phyloP scores from a whole-genome alignment of 2,113 vertebrate genomes.

The Tetrax tetrax region DNA sequence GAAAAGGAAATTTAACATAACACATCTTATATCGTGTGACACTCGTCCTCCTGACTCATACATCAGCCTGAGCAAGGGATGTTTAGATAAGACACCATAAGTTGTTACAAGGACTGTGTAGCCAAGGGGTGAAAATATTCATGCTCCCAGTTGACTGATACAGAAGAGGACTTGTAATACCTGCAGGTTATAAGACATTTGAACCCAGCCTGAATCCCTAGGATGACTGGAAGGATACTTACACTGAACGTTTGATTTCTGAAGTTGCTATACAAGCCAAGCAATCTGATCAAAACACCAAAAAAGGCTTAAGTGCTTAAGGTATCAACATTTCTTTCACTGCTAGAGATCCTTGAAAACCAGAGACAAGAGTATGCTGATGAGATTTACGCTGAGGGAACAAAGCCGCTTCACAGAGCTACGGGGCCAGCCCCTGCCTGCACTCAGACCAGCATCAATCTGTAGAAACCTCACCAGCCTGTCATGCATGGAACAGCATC shows the following conservation, averaged over 20 bases:
- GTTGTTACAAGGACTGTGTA: not conserved
- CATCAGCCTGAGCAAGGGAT: not conserved
- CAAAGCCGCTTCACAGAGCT: not conserved
- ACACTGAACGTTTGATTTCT: not conserved
- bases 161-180: not conserved
- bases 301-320: slow-evolving; percentile 27
- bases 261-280: not conserved
- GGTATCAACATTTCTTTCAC: slow-evolving; percentile 29
- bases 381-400: slow-evolving; percentile 14
- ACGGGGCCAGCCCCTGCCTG: not conserved
- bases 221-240: slow-evolving; percentile 14
- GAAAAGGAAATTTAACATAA: not conserved
- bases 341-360: not conserved
- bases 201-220: not conserved
- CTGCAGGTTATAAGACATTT: not conserved
- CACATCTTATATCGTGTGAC: not conserved
- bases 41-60: not conserved
- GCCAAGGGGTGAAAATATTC: not conserved
- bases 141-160: not conserved
- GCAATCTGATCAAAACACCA: slow-evolving; percentile 33
- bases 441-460: not conserved
- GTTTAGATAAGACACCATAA: not conserved
- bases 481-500: not conserved
- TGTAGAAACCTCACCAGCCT: not conserved
- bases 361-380: not conserved